Evolutionary conservation across 1,140 invertebrate genomes (phyloP), one percentile per base, ranked within the genome.

Genomic region (Leptopilina boulardi): DNA sequence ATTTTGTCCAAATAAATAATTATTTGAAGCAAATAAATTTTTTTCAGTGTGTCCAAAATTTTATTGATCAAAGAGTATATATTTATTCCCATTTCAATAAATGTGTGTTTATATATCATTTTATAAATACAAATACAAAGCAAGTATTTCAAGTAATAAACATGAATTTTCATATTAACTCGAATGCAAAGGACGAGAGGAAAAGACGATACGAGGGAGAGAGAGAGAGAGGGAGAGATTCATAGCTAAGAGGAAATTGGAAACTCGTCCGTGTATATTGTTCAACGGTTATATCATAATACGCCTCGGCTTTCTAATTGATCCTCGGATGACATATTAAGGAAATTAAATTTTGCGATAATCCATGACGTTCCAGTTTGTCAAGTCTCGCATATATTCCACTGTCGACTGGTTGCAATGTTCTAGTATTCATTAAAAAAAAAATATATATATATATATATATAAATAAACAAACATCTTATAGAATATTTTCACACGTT

Each of bases 271-370:
- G 23, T 11, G 21, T 34, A 66, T 66, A 30, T 66, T 23, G 59
- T 66, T n/a, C 59, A 15, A 66, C 21, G 59, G n/a, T 66, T 66
- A 34, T 66, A 66, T 66, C 59, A 66, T 66, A 30, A 66, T 66
- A 66, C 59, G 13, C 21, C 30, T 19, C 76, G 72, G 70, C 79
- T n/a, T n/a, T 86, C 82, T 87, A 87, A 88, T 88, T 87, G 86
- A 74, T 78, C 74, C 70, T 71, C 56, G 76, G 74, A 71, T 83
- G 83, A 86, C 83, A 74, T 83, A 85, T 86, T 82, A 85, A 84
- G 84, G 82, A 85, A 87, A 87, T 84, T 84, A 85, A 86, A 85
- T 75, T 86, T 72, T 77, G 38, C 72, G 75, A 85, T 84, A 87
- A 73, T 74, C 78, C 74, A 77, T 47, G 30, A 30, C 59, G 23